Evolutionary conservation across 2,888 invertebrate species (phyloP).

Genomic region (Tenthredo livida): DNA sequence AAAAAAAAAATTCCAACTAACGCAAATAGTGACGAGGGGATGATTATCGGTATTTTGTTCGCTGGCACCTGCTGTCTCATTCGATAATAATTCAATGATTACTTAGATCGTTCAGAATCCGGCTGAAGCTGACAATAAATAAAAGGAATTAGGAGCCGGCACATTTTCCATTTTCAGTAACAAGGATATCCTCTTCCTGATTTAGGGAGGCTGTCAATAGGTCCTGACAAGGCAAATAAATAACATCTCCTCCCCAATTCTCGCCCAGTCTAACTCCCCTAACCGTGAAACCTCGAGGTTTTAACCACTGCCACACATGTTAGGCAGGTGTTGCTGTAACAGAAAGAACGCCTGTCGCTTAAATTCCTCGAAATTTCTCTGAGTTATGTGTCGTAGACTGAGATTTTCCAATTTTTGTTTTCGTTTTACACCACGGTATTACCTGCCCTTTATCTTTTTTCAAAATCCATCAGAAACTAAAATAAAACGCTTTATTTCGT

Average conservation of each 20-base stretch:
- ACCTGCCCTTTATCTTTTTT: background rate
- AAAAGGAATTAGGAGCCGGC: slow-evolving; percentile 11
- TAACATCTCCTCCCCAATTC: slow-evolving; percentile 50
- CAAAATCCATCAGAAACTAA: background rate
- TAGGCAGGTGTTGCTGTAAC: slow-evolving; percentile 63
- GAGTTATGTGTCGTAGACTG: background rate
- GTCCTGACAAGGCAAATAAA: slow-evolving; percentile 54
- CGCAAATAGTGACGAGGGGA: background rate
- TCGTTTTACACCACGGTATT: background rate
- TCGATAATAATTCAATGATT: background rate
- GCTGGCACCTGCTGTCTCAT: background rate
- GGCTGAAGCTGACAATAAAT: background rate
- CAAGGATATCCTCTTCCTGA: slow-evolving; percentile 56
- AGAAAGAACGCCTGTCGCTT: slow-evolving; percentile 20
- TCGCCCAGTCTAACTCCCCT: slow-evolving; percentile 27
- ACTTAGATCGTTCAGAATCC: background rate
- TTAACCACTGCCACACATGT: slow-evolving; percentile 58
- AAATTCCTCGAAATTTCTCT: slow-evolving; percentile 24
- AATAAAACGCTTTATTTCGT: background rate
- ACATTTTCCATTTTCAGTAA: slow-evolving; percentile 35
- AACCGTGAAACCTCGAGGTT: slow-evolving; percentile 50
- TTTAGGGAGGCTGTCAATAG: slow-evolving; percentile 55
- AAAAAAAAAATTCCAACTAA: background rate
- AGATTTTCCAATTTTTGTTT: background rate
- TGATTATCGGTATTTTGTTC: background rate